Base-by-base conservation (phyloP, 1,140 invertebrate genomes). In the Ooceraea biroi region DNA sequence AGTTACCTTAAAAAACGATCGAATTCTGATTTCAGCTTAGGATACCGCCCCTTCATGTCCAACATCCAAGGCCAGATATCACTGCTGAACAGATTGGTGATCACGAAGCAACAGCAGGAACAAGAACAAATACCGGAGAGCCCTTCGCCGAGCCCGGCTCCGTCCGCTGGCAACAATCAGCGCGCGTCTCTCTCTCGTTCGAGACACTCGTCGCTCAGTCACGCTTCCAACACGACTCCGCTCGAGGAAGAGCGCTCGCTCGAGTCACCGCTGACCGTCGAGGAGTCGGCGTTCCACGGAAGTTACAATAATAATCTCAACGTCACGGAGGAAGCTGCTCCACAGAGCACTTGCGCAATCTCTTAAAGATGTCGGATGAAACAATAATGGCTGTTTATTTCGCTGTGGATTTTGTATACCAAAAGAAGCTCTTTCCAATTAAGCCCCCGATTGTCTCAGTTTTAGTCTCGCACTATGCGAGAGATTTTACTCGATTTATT, bases 21-120 rank as follows among this genome's bases (percentile, higher is more conserved):
- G 1, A 58, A 48, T 88, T 87, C 50, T 69, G 5, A 66, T 92
- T 91, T 78, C 73, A 93, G 93, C 87, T 90, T 94, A 72, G 92
- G 93, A 27, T 94, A 94, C 19, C 87, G 95, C 86, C 94, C 95
- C 22, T 97, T 96, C 85, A 95, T 96, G 89, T 93, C 94, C 50
- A 94, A 95, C 17, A 95, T 96, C 60, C 95, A 95, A 85, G 93
- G 92, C 14, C 96, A 97, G 92, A 93, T 95, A 48, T 93, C 94
- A 36, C 91, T 95, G 55, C 86, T 97, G 48, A 95, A 93, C 78
- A 95, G 95, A 83, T 86, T 96, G 0, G 90, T 95, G 41, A 60
- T 93, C 41, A 92, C 91, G 22, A 95, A 95, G 72, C 93, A 94
- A 68, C 92, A 94, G 41, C 93, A 93, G 46, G 92, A 94, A 55